Evolutionary conservation across 2,888 invertebrate species (phyloP), one percentile per base, ranked within the genome.

Genomic region (Apamea anceps): DNA sequence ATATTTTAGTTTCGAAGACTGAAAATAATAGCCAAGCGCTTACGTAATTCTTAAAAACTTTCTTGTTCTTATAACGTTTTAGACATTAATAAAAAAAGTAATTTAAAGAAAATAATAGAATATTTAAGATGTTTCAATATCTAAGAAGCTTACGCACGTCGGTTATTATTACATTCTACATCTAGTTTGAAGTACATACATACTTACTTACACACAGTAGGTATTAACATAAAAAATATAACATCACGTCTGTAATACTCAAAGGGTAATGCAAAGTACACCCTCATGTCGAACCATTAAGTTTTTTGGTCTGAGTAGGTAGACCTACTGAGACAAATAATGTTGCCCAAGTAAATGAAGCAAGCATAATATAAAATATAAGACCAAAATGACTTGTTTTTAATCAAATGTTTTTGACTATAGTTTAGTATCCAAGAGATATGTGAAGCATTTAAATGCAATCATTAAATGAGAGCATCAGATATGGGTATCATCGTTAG

Each of bases 1-100:
- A 42, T 76, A 80, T 79, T 81, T 72, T 57, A 74, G 25, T 76
- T 84, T 76, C 18, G 62, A 32, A 21, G 0, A 63, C 2, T 71
- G 37, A 76, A 86, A 71, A 37, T 73, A 74, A 67, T 72, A 83
- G 62, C 7, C 21, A 54, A 74, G 57, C 18, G 48, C 15, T 71
- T 65, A 65, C 48, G 28, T 6, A 37, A 57, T 77, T 68, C 62
- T 62, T 57, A 42, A 71, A 48, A 86, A 57, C 13, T 73, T 71
- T 75, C n/a, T 74, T 67, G 25, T 63, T 73, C 5, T 15, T 21
- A 66, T 72, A 63, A 66, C 57, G 48, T n/a, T 45, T 15, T 25
- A 42, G 25, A 37, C 21, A 66, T 57, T 60, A 60, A n/a, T 71
- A 63, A 63, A 45, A 37, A 86, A 83, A 82, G 48, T 73, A 32